A percentile compares a stretch with the other conserved stretches of the same genome.
Conservation (phyloP, 2,113 vertebrate species). For the Daboia siamensis region DNA sequence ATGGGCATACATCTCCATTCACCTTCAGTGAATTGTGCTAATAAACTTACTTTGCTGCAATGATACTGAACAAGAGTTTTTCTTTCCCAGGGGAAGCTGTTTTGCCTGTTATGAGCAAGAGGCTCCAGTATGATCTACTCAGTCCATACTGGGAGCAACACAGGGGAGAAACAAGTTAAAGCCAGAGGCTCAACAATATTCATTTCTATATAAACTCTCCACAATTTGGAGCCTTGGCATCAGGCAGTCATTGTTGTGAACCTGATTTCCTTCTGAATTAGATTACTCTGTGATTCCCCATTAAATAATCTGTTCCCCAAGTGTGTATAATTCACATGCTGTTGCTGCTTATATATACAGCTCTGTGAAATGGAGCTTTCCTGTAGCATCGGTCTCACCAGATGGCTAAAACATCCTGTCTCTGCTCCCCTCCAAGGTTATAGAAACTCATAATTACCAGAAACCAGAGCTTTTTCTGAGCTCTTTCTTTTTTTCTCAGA, state of each 20-base stretch:
- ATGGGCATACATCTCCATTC: slow-evolving; percentile 1
- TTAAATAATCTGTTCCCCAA: not conserved
- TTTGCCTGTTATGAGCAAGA: not conserved
- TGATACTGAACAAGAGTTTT: not conserved
- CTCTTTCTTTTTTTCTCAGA: not conserved
- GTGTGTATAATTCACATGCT: not conserved
- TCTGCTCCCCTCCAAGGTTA: not conserved
- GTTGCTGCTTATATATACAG: not conserved
- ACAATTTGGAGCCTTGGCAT: not conserved
- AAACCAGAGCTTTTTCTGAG: not conserved
- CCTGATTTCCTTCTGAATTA: not conserved
- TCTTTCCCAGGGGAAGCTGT: not conserved
- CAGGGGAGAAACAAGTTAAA: not conserved
- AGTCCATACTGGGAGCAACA: not conserved
- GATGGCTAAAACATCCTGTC: not conserved
- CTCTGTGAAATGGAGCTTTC: not conserved
- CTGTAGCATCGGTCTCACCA: not conserved
- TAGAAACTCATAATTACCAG: not conserved
- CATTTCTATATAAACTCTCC: not conserved
- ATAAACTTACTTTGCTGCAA: not conserved
- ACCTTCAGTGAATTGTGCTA: slow-evolving; percentile 34
- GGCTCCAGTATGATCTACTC: not conserved
- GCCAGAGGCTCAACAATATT: not conserved
- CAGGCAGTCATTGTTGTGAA: not conserved
- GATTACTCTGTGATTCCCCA: not conserved